A percentile compares a stretch with the other conserved stretches of the same genome.
These are phyloP conservation scores for Pharmacophagus antenor DNA, from an alignment of 2,888 invertebrate species.

Conservation along the genomic window DNA sequence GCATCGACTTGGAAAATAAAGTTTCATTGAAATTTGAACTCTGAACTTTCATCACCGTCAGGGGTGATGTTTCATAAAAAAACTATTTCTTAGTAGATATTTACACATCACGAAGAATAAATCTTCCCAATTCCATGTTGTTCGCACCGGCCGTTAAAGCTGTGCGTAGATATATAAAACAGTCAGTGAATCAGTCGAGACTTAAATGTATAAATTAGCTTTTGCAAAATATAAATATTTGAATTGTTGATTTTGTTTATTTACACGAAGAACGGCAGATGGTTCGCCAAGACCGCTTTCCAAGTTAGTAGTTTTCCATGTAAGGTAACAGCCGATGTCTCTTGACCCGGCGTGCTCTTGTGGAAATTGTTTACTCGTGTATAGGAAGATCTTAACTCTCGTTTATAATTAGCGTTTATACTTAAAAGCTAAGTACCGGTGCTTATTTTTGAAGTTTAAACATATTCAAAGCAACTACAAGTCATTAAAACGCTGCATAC, in stretches of 20 bases:
- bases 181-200: no score
- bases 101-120: no score
- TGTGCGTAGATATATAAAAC: no score
- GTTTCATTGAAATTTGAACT: no score
- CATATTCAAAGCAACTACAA: background rate
- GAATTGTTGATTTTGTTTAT: background rate
- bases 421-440: background rate
- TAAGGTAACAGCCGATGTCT: background rate
- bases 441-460: background rate
- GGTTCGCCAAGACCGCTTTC: slow-evolving; percentile 2
- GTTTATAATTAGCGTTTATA: background rate
- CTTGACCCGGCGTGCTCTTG: background rate
- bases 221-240: background rate
- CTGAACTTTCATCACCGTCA: no score
- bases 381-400: slow-evolving; percentile 1
- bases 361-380: slow-evolving; percentile 5
- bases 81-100: no score
- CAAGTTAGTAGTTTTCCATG: slow-evolving; percentile 11
- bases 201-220: background rate
- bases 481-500: no score
- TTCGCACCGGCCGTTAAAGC: no score
- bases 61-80: no score
- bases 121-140: no score
- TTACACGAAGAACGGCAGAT: background rate
- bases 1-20: no score